Base-by-base conservation (phyloP, 2,113 vertebrate genomes). In the Ursus arctos region DNA sequence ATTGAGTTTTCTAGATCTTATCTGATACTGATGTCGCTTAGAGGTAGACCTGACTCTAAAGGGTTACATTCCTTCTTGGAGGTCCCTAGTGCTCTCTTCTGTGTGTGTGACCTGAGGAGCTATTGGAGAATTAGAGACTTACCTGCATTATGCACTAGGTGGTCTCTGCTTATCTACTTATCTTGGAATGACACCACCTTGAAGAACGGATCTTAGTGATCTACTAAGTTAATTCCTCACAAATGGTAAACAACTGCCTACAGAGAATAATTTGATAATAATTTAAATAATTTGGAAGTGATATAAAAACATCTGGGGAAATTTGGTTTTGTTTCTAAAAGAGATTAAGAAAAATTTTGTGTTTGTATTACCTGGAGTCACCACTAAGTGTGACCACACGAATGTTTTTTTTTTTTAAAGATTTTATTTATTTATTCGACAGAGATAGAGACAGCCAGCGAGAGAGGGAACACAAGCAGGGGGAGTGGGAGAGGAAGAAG, bases 251-350 rank as follows among this genome's bases (percentile, higher is more conserved):
- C 49, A 72, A 31, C 24, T 63, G 8, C 51, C 90, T 21, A 6
- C 51, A 67, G 51, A 80, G 36, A 85, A 63, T 36, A 90, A 82
- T 76, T 97, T 63, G 40, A 43, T 87, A 51, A 57, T 31, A 94
- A 1, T 33, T 10, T 93, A 49, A 77, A 49, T 49, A 31, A 77
- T 31, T 77, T 91, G 55, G 51, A 91, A 72, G 84, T 87, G 1
- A 81, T 40, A 65, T 31, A 88, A 49, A 79, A 96, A 76, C 1
- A 65, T 15, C 31, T 61, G 24, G 31, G 4, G 7, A 26, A 94
- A 77, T 28, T 82, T 79, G 2, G 2, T 86, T 90, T 95, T 84
- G 40, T 91, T 89, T 74, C 21, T 80, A 88, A 63, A 92, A 79
- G 22, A 86, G 80, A 61, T 90, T 31, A 83, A 65, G 31, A 13